These are phyloP conservation scores for Theristicus caerulescens DNA, from an alignment of 2,113 vertebrate species.

Conservation along the genomic window DNA sequence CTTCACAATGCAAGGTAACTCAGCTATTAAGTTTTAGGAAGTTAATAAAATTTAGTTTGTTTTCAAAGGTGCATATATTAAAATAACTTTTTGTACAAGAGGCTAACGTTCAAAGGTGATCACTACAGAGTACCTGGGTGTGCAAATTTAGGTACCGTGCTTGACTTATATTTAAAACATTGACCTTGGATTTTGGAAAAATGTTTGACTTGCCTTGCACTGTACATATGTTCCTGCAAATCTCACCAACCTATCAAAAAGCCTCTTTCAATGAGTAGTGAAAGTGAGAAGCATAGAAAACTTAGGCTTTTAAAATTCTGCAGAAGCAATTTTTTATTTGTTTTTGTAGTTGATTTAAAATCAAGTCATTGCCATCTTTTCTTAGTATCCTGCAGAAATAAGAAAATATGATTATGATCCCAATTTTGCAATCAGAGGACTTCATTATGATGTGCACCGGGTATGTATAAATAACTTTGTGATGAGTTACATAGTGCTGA, in stretches of 20 bases:
- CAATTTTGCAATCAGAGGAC: slow-evolving; percentile 91
- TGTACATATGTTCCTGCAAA: background rate
- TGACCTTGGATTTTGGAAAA: background rate
- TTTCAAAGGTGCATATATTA: background rate
- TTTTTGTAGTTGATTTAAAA: background rate
- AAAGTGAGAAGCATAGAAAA: background rate
- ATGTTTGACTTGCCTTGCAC: background rate
- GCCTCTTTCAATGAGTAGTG: background rate
- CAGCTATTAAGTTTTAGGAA: background rate
- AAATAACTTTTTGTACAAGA: background rate
- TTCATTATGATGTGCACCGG: slow-evolving; percentile 98
- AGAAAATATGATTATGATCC: slow-evolving; percentile 92
- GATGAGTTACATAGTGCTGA: background rate
- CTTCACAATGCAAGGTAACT: background rate
- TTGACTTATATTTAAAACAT: background rate
- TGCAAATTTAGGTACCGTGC: background rate
- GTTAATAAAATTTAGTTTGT: background rate
- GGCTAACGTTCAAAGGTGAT: background rate
- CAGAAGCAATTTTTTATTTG: background rate
- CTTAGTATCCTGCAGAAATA: slow-evolving; percentile 89
- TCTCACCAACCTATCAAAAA: background rate
- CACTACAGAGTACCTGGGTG: background rate
- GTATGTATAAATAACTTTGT: slow-evolving; percentile 70
- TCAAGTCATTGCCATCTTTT: background rate
- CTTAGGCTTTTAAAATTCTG: background rate